Base-by-base conservation (phyloP, 1,140 invertebrate genomes). In the Drosophila seguyi region DNA sequence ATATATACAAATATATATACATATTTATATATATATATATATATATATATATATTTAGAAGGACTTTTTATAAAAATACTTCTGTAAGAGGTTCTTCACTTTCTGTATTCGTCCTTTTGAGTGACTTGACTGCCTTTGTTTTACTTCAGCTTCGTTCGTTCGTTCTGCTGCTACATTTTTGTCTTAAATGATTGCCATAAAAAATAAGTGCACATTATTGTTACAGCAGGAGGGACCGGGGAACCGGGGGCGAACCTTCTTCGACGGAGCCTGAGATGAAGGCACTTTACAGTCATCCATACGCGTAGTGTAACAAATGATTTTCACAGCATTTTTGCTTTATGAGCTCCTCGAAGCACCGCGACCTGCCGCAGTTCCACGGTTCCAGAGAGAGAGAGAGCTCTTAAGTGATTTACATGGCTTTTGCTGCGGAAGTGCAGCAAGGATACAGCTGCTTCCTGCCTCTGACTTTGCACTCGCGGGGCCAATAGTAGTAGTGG, bases 161-260 rank as follows among this genome's bases (percentile, higher is more conserved):
- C n/a, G n/a, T 67, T 77, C 81, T 75, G 59, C 71, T 50, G 84
- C 85, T 75, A 88, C 84, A 88, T 88, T 90, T 88, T 90, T 81
- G 73, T 88, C 85, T 88, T 84, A 90, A 88, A 88, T 88, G 84
- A 90, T 88, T 88, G 84, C 85, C 67, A 84, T 88, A 88, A 90
- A 88, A 88, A 88, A 88, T 88, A 88, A 88, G 84, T 88, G 84
- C 84, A 88, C 84, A 88, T 88, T 88, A 88, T 90, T 90, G 84
- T 88, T 71, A 88, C 79, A 83, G 67, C 57, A 18, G 39, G 38
- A 25, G 29, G 39, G 38, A 25, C 6, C 14, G 42, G 14, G 50
- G n/a, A n/a, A n/a, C n/a, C n/a, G n/a, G n/a, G n/a, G n/a, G n/a
- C n/a, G n/a, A n/a, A n/a, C n/a, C n/a, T n/a, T n/a, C n/a, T 11